Conservation (phyloP, 2,113 vertebrate genomes). For the Tinamus guttatus region DNA sequence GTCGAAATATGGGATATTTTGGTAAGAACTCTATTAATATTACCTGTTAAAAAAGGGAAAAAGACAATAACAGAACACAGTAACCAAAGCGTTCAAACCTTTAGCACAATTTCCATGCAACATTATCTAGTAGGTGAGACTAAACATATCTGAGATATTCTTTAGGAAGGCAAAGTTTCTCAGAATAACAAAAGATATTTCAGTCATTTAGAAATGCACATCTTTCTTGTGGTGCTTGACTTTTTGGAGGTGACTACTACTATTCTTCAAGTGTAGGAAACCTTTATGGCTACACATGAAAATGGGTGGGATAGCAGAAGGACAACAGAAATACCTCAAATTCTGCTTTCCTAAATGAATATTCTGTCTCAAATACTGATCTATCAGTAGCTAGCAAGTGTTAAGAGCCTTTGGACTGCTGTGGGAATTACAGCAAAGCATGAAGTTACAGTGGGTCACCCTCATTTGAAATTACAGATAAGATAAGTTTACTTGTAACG, state of each 20-base stretch:
- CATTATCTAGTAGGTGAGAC: background rate
- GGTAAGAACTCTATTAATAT: slow-evolving; percentile 99
- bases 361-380: background rate
- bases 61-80: slow-evolving; percentile 65
- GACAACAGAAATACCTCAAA: background rate
- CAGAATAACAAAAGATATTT: background rate
- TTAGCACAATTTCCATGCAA: background rate
- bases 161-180: background rate
- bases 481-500: background rate
- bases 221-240: background rate
- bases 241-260: background rate
- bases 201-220: background rate
- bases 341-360: background rate
- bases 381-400: too few species aligned
- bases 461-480: background rate
- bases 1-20: slow-evolving; percentile 99
- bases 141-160: background rate
- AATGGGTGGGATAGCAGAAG: background rate
- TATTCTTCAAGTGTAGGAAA: background rate
- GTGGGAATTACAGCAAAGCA: background rate
- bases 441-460: background rate
- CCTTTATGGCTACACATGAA: background rate
- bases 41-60: slow-evolving; percentile 84
- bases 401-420: background rate
- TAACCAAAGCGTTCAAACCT: slow-evolving; percentile 50